Base-by-base conservation (phyloP, 2,113 vertebrate species). In the Pipa parva region DNA sequence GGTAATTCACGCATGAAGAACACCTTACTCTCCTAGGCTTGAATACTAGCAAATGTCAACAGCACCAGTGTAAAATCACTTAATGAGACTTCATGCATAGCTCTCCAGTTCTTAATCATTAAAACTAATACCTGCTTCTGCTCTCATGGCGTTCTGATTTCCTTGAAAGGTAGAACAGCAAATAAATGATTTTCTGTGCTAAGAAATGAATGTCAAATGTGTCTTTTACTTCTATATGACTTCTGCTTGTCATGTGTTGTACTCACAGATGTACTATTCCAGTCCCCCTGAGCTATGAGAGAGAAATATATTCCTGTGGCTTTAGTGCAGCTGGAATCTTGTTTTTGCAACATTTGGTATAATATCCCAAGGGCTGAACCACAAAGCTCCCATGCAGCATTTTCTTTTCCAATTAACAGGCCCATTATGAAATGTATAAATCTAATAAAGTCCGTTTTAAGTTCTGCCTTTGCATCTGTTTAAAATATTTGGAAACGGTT, bases 1-100 rank as follows among this genome's bases (percentile, higher is more conserved):
- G 22, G 45, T 51, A 68, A 68, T 68, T 68, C 45, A 37, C 24
- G 2, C 55, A 15, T 20, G 22, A 58, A 17, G 21, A 59, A 58
- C 54, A 36, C 54, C 29, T 36, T 29, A 20, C 42, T 50, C 18
- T 50, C 29, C 21, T 27, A 10, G 18, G 39, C 22, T 4, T 36
- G 18, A 67, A 59, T 26, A 22, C 21, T 59, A 17, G 55, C 29
- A 59, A 46, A 59, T 59, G 56, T 37, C 57, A 50, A 51, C 22
- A 59, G 31, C 27, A 7, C 31, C 55, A 68, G 28, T 59, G 21
- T 68, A 17, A 20, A 51, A 59, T 39, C 17, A 39, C 12, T 59
- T 50, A 59, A 68, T 68, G 56, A 68, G 55, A 37, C 64, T 37
- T 59, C 42, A 59, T 28, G 45, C 21, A 49, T 39, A 36, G 29